phyloP scores from a whole-genome alignment of 2,113 vertebrate species.

The Rhineura floridana region DNA sequence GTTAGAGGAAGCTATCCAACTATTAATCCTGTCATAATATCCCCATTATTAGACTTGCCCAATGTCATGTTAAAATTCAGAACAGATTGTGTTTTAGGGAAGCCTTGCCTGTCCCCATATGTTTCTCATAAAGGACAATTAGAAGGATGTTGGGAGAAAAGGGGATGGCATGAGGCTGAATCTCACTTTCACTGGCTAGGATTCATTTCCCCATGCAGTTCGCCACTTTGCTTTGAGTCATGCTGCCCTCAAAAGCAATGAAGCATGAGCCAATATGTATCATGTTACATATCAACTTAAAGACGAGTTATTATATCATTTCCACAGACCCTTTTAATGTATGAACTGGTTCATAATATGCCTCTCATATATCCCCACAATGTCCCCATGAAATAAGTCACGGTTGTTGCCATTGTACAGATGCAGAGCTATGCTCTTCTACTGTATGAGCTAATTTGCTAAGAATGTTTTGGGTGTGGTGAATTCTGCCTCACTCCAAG shows the following conservation, averaged over 20 bases:
- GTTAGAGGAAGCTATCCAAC: constrained; percentile 10
- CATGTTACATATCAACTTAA: constrained; percentile 32
- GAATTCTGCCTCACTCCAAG: neutral
- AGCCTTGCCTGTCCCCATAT: constrained; percentile 6
- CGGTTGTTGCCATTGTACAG: neutral
- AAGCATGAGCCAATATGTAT: constrained; percentile 12
- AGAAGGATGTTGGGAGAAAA: constrained; percentile 4
- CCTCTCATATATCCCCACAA: constrained; percentile 9
- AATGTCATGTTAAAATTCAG: constrained; percentile 28
- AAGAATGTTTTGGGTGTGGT: constrained; percentile 24
- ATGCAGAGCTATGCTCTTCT: neutral
- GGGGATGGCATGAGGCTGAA: constrained; percentile 27
- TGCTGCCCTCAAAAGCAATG: constrained; percentile 11
- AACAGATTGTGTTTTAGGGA: constrained; percentile 25
- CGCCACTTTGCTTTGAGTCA: constrained; percentile 23
- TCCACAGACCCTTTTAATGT: neutral
- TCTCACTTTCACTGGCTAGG: constrained; percentile 36
- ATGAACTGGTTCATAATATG: constrained; percentile 11
- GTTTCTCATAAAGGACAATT: constrained; percentile 35
- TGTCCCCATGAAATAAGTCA: constrained; percentile 16
- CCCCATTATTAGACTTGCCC: constrained; percentile 13
- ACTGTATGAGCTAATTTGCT: constrained; percentile 7
- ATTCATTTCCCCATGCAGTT: constrained; percentile 25
- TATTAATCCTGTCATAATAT: constrained; percentile 30
- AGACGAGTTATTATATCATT: constrained; percentile 6